Base-by-base conservation (phyloP, 2,888 invertebrate genomes). In the Aleiodes testaceus region DNA sequence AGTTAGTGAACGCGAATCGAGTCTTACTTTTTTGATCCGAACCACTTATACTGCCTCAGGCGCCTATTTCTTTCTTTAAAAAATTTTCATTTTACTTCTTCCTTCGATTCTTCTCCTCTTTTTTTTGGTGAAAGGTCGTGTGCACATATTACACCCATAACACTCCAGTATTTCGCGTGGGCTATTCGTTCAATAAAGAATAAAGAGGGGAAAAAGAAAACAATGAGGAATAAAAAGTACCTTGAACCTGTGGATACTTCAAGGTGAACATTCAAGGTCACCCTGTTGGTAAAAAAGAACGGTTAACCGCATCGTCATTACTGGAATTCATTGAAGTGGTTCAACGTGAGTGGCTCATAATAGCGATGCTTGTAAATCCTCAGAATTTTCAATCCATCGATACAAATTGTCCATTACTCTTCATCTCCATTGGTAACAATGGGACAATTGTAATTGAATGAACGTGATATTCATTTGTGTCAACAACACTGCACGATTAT, bases 21-120 rank as follows among this genome's bases (percentile, higher is more conserved):
- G 11, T 55, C 30, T 55, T 55, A 55, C 36, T 55, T 55, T 55
- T 55, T 26, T 55, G 36, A 55, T 36, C 36, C 30, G 12, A 55
- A 36, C 59, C n/a, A 59, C 59, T 59, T 59, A 42, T 11, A 18
- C 14, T 18, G 59, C 18, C 42, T 16, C 42, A 59, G 42, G 16
- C 36, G n/a, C 14, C 42, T 16, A 20, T 59, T 36, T 36, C 16
- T 36, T 14, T 59, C 11, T 42, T 59, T 59, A 9, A 7, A 59
- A 26, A 36, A 9, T 36, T 42, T 36, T 16, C 42, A 59, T 42
- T 42, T 42, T 36, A 36, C 11, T 42, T 36, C 59, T 18, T 42
- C 16, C 59, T 36, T 59, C 42, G 7, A 16, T 12, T 18, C 14
- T 9, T 11, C 14, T 30, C 14, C n/a, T 30, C 36, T 42, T 36